Conservation (phyloP, 2,888 invertebrate species). For the Thalpophila matura region DNA sequence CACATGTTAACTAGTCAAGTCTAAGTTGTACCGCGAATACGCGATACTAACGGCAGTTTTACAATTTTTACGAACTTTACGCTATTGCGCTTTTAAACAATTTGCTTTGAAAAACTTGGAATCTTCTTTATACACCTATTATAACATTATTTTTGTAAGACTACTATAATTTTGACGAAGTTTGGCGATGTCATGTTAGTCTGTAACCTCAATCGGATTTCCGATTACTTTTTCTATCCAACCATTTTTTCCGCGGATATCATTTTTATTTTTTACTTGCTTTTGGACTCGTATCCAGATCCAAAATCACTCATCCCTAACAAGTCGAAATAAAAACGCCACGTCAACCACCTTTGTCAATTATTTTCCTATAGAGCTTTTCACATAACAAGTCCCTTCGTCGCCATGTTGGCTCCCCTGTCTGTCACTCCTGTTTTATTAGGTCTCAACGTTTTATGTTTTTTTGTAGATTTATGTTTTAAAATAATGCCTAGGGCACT, state of each 20-base stretch:
- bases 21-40: background rate
- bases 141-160: background rate
- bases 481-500: no score
- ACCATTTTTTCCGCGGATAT: no score
- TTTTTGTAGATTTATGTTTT: no score
- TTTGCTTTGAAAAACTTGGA: background rate
- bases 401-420: no score
- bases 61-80: constrained; percentile 8
- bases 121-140: background rate
- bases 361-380: background rate
- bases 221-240: no score
- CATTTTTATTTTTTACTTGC: no score
- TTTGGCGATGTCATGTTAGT: background rate
- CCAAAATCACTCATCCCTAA: background rate
- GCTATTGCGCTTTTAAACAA: background rate
- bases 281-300: no score
- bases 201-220: background rate
- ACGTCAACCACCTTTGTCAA: background rate
- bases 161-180: background rate
- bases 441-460: no score
- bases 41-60: background rate
- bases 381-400: no score
- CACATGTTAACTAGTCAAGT: background rate
- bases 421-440: no score
- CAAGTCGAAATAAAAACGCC: background rate